Conservation (phyloP, 2,888 invertebrate species). For the Drosophila longiperda region DNA sequence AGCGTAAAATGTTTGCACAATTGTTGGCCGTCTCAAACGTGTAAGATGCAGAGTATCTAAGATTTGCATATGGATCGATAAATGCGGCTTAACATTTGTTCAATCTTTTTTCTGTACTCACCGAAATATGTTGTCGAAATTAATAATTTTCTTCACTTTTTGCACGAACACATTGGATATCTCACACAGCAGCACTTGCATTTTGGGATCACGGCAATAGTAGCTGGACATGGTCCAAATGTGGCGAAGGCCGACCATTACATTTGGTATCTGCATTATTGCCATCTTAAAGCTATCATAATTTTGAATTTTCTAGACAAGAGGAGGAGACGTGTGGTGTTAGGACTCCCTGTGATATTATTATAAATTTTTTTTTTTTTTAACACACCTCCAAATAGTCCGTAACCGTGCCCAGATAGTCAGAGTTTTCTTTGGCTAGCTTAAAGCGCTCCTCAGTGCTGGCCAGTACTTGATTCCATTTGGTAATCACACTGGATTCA, state of each 20-base stretch:
- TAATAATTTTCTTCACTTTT: conserved; percentile 90
- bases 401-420: conserved; percentile 84
- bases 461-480: conserved; percentile 72
- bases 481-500: conserved; percentile 61
- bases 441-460: conserved; percentile 73
- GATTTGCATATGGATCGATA: not conserved
- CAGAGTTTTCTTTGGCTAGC: conserved; percentile 84
- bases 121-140: conserved; percentile 91
- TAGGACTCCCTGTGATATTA: not conserved
- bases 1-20: conserved; percentile 83
- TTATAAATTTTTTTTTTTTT: too few species aligned
- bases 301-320: conserved; percentile 88
- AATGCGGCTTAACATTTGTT: not conserved
- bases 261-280: conserved; percentile 89
- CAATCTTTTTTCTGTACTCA: conserved; percentile 83
- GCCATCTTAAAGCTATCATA: conserved; percentile 90
- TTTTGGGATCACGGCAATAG: conserved; percentile 93
- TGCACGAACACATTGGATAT: conserved; percentile 93
- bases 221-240: conserved; percentile 96
- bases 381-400: conserved; percentile 85
- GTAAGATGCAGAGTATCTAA: conserved; percentile 78
- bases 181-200: conserved; percentile 92
- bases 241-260: conserved; percentile 94
- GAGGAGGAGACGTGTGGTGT: not conserved
- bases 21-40: conserved; percentile 83